Percentiles rank a stretch among this genome's conserved stretches.
These are phyloP conservation scores for Apogon talboti DNA, from an alignment of 2,797 vertebrate species.

Conservation along the genomic window DNA sequence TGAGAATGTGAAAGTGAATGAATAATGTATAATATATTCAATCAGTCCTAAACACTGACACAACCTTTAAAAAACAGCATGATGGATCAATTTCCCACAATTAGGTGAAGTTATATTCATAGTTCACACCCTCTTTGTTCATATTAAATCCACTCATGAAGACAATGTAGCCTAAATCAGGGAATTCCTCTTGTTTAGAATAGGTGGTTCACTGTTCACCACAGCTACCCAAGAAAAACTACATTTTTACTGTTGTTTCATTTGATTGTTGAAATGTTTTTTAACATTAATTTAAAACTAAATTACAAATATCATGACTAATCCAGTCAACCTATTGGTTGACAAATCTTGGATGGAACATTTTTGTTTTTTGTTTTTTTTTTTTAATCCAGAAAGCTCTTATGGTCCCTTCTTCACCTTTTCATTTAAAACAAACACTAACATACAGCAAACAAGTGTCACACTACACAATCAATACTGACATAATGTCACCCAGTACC, in stretches of 20 bases:
- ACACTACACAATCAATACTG: conserved; percentile 18
- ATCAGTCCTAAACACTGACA: not conserved
- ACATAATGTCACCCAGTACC: conserved; percentile 52
- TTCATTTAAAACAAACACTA: conserved; percentile 49
- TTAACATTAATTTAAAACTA: not conserved
- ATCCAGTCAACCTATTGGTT: conserved; percentile 17
- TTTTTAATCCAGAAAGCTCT: conserved; percentile 24
- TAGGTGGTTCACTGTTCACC: conserved; percentile 8
- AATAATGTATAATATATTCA: too few relatives aligned
- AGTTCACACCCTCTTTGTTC: conserved; percentile 18
- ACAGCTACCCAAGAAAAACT: conserved; percentile 7
- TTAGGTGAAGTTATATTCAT: conserved; percentile 3
- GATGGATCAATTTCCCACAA: too few relatives aligned
- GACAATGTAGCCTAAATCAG: not conserved
- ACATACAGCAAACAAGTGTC: conserved; percentile 51
- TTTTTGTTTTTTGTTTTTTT: too few relatives aligned
- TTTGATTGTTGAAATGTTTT: not conserved
- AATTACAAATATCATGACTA: conserved; percentile 6
- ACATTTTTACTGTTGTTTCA: conserved; percentile 15
- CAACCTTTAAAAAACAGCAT: too few relatives aligned
- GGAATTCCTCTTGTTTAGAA: conserved; percentile 1
- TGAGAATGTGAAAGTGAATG: too few relatives aligned
- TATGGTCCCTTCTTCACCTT: conserved; percentile 59
- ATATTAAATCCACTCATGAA: conserved; percentile 6
- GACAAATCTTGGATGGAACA: conserved; percentile 27